Evolutionary conservation across 2,888 invertebrate species (phyloP), one percentile per base, ranked within the genome.

Genomic region (Agapetus fuscipes): DNA sequence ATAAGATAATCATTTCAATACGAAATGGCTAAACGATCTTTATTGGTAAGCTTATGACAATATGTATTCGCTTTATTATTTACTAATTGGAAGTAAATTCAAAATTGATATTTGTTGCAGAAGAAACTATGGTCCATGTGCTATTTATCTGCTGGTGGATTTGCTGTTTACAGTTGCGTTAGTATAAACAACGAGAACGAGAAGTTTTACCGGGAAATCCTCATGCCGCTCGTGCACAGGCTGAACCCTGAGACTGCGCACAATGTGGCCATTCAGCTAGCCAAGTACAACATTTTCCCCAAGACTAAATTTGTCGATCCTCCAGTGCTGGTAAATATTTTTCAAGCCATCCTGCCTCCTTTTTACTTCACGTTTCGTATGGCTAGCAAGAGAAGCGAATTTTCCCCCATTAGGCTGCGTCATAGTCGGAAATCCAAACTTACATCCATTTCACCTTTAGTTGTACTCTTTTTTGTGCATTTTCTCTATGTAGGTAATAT

Each of bases 181-280:
- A 79, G 78, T 53, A 60, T 82, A 29, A 83, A 81, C 55, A 78
- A 78, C 53, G 81, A 82, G 48, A 81, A 89, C 56, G 81, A 83
- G 55, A 78, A 75, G 48, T 89, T 89, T 59, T 91, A 89, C 59
- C 71, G 74, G 34, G 66, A 80, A 42, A 57, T 79, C 41, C 54
- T 85, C 2, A 81, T 86, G 72, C 91, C 91, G 1, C 25, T 77
- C 1, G 64, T 79, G 16, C 80, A 78, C 46, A 57, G 69, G 9
- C 53, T 93, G 6, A 81, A 81, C 52, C 84, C 94, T 1, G 96
- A 96, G 66, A 71, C 66, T 33, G 81, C 90, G 2, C 96, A 96
- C 55, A 78, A 75, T 47, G 51, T 89, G 15, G 90, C 87, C 4
- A 71, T 96, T 2, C 59, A 71, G 46, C 74, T 80, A 5, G 77